These are phyloP conservation scores for Parambassis ranga DNA, from an alignment of 2,797 vertebrate species.

Conservation along the genomic window DNA sequence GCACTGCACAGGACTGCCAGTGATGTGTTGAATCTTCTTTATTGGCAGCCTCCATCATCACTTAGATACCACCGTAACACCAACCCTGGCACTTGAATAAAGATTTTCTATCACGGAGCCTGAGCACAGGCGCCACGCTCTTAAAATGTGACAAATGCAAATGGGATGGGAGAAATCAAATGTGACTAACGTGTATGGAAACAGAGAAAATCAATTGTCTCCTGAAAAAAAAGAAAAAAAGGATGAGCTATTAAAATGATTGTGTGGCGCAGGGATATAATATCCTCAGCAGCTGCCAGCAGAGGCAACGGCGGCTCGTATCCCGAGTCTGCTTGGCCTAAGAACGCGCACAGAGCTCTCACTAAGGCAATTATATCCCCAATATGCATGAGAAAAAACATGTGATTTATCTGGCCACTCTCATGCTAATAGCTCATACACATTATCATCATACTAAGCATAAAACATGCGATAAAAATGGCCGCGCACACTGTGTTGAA, in stretches of 20 bases:
- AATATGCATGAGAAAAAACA: constrained; percentile 36
- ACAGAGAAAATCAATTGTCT: constrained; percentile 77
- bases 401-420: constrained; percentile 47
- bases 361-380: constrained; percentile 52
- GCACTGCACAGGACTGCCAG: not conserved
- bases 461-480: constrained; percentile 32
- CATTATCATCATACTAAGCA: constrained; percentile 32
- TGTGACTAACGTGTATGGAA: constrained; percentile 74
- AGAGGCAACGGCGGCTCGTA: constrained; percentile 38
- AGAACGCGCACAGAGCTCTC: constrained; percentile 29
- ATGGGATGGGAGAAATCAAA: constrained; percentile 72
- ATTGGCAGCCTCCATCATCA: constrained; percentile 37
- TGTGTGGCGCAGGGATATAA: constrained; percentile 69
- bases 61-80: constrained; percentile 40
- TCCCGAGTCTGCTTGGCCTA: constrained; percentile 37
- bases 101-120: constrained; percentile 47
- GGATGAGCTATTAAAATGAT: constrained; percentile 76
- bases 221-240: constrained; percentile 74
- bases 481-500: constrained; percentile 6
- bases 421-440: constrained; percentile 23
- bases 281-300: constrained; percentile 59
- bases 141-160: constrained; percentile 67
- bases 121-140: constrained; percentile 21
- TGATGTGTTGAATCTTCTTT: constrained; percentile 34
- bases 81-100: constrained; percentile 51